Evolutionary conservation across 2,113 vertebrate genomes (phyloP), one percentile per base, ranked within the genome.

Genomic region (Euleptes europaea): DNA sequence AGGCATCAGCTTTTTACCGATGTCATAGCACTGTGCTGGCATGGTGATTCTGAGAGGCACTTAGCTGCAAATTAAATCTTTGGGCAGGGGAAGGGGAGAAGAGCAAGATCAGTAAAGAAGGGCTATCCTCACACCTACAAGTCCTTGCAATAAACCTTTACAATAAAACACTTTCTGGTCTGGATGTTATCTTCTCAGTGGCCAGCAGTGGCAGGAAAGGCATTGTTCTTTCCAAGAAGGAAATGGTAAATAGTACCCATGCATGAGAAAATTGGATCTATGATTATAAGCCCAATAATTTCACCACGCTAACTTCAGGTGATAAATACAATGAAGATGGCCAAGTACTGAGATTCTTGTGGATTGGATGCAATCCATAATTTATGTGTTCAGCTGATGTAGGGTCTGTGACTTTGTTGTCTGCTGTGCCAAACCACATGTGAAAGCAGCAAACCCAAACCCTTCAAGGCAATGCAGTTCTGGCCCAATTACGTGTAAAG

Each of bases 381-480:
- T 89, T 85, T 89, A 91, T 85, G 88, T 80, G 83, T 86, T 92
- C 88, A 60, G n/a, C 76, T n/a, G n/a, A n/a, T n/a, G n/a, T n/a
- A n/a, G n/a, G n/a, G n/a, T 85, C 78, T 60, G 15, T 8, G 66
- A 47, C 47, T 31, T 11, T 44, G 31, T 74, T 44, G 26, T 10
- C 28, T 11, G 13, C 47, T 31, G 26, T 35, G 13, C 80, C 42
- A 73, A 33, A 26, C 13, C 28, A 54, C n/a, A 31, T 10, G 15
- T 65, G n/a, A 15, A 12, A 28, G 13, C 9, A 47, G 19, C 42
- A 47, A 7, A 63, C 21, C 12, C 26, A 26, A 23, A 42, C 6
- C 63, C 66, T 33, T 51, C 51, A 60, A 14, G 21, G 57, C 19
- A 60, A 31, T 31, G 54, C 54, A 60, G n/a, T 31, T 65, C 31